Base-by-base conservation (phyloP, 23 tunicate genomes). In the Pegea sp. region DNA sequence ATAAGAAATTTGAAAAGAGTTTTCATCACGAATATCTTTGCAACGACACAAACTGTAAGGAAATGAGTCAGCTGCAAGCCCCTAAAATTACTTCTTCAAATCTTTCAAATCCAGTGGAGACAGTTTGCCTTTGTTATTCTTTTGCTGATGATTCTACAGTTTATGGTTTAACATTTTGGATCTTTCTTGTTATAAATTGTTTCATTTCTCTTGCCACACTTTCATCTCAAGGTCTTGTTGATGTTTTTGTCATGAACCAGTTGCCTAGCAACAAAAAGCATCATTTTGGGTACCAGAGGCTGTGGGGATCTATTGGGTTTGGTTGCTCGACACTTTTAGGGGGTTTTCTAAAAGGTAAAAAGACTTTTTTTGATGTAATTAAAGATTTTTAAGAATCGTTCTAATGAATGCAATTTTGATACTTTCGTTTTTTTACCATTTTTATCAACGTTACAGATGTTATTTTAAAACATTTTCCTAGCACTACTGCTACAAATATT, bases 301-400 rank as follows among this genome's bases (percentile, higher is more conserved):
- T 71, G 49, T 71, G 78, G 78, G 78, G 71, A 0, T 31, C 70
- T 19, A 48, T 71, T 6, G 78, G 78, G 25, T 71, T 52, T 23
- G 78, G 78, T 13, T 26, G 25, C 1, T 46, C 63, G 1, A 49
- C 70, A 1, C 54, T 71, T 26, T 3, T 55, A 1, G 26, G 48
- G 2, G 78, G 78, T 2, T 64, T 26, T 24, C 18, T 71, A 31
- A 71, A 71, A 54, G 78, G 78, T 71, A 6, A n/a, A 25, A 48
- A 20, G n/a, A 3, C 6, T n/a, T n/a, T n/a, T n/a, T n/a, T n/a
- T n/a, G 63, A 7, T 58, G 18, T 31, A 13, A 3, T 55, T 26
- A 6, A 21, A 21, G 46, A 38, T 38, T 38, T 38, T 38, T 38
- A 11, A 38, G 16, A 38, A 8, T 8, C 46, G 46, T 38, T 38